Base-by-base conservation (phyloP, 2,113 vertebrate genomes). In the Nothobranchius furzeri region DNA sequence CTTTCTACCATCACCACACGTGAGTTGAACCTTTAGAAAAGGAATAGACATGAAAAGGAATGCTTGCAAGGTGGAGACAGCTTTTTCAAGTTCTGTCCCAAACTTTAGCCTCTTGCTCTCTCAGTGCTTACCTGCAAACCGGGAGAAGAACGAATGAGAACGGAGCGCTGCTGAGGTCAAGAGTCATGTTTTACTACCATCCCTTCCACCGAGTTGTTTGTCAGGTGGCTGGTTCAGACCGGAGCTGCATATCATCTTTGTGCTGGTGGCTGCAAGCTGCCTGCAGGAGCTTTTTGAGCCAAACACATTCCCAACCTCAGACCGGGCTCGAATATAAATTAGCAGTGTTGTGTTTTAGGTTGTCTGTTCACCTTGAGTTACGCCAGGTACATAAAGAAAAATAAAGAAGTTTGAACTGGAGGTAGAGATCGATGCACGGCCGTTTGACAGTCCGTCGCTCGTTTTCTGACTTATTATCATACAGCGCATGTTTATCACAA, bases 401-500 rank as follows among this genome's bases (percentile, higher is more conserved):
- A 10, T 49, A 48, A 67, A 14, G 78, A 51, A 37, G n/a, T 35
- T 12, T 45, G 36, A 36, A 45, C 65, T 35, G 66, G 62, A 59
- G 9, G 4, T 14, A 71, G 62, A 81, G 71, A 83, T 81, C 61
- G 72, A 83, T 84, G 64, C 73, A 71, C 52, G 63, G 59, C 58
- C 56, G 72, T 82, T 79, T 88, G 83, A 87, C 87, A 85, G 82
- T 68, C 81, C 70, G 82, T 79, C 84, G 76, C 76, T 72, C 61
- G 61, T 20, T 86, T 87, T 88, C 70, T 35, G 77, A 79, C 85
- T 81, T 79, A 86, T 87, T 87, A 85, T 76, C 75, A 85, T 83
- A 69, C 66, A 40, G 66, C 7, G 77, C 81, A 70, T 87, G 68
- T 81, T 82, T 68, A 75, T 77, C 79, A 75, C 83, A 88, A 86